These are phyloP conservation scores for Strigamia maritima DNA, from an alignment of 2,888 invertebrate genomes.

Conservation along the genomic window DNA sequence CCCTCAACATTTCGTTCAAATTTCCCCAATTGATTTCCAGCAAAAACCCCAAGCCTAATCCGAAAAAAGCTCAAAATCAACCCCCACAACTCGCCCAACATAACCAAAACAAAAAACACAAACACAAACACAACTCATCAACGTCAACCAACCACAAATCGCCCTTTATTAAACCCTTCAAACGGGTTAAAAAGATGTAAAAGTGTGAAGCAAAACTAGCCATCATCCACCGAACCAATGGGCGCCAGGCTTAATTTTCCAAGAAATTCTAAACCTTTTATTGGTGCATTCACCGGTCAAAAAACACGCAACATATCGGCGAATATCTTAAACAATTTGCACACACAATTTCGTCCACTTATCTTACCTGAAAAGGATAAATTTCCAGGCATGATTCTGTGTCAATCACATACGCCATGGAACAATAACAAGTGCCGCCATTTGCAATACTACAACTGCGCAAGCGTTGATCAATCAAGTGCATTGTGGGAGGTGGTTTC, in stretches of 20 bases:
- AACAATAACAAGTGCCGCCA: constrained; percentile 99
- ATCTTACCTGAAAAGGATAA: constrained; percentile 55
- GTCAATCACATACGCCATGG: constrained; percentile 69
- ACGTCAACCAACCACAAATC: too few relatives aligned
- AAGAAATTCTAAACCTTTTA: not conserved
- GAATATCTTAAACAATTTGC: not conserved
- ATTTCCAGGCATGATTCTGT: constrained; percentile 56
- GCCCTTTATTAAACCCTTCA: not conserved
- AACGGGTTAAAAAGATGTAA: not conserved
- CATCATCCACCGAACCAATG: not conserved
- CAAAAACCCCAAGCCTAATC: not conserved
- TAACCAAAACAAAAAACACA: not conserved
- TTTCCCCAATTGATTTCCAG: not conserved
- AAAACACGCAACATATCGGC: not conserved
- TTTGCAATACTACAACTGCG: constrained; percentile 72
- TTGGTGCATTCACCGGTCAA: not conserved
- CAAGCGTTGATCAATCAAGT: constrained; percentile 49
- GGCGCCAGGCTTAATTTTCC: constrained; percentile 29
- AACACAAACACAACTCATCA: too few relatives aligned
- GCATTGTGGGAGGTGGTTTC: constrained; percentile 41
- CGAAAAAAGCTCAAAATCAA: not conserved
- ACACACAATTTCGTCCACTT: not conserved
- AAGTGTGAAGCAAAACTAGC: not conserved
- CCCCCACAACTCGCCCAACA: not conserved
- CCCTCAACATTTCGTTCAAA: not conserved